phyloP scores from a whole-genome alignment of 2,113 vertebrate genomes.

The Syngnathus typhle region DNA sequence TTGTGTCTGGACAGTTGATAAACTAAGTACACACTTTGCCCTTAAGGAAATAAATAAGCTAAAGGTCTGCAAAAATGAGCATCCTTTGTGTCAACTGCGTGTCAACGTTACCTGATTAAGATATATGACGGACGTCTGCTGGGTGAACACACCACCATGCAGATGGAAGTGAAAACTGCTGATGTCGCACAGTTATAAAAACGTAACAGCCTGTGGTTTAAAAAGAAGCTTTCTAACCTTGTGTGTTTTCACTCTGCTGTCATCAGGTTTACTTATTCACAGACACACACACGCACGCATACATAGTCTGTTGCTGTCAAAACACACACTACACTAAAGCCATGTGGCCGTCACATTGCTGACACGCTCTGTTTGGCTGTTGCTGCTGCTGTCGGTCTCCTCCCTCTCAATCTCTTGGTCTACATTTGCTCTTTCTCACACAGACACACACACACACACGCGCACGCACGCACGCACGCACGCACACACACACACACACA shows the following conservation, averaged over 20 bases:
- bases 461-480: background rate
- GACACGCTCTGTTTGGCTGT: constrained; percentile 44
- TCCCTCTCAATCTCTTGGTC: constrained; percentile 28
- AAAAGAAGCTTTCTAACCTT: constrained; percentile 24
- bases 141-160: constrained; percentile 11
- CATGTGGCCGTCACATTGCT: constrained; percentile 52
- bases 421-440: constrained; percentile 9
- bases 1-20: constrained; percentile 31
- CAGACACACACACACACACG: constrained; percentile 11
- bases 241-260: constrained; percentile 4
- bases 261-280: constrained; percentile 15
- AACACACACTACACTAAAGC: constrained; percentile 42
- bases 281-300: constrained; percentile 2
- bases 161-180: constrained; percentile 12
- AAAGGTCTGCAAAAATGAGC: background rate
- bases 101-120: constrained; percentile 35
- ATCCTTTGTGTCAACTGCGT: background rate
- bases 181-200: constrained; percentile 13
- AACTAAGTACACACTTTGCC: background rate
- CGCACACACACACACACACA: constrained; percentile 15
- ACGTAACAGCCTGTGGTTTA: constrained; percentile 18
- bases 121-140: background rate
- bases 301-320: constrained; percentile 25
- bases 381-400: constrained; percentile 29
- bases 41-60: background rate